These are phyloP conservation scores for Campoplex capitator DNA, from an alignment of 2,888 invertebrate genomes.

Conservation along the genomic window DNA sequence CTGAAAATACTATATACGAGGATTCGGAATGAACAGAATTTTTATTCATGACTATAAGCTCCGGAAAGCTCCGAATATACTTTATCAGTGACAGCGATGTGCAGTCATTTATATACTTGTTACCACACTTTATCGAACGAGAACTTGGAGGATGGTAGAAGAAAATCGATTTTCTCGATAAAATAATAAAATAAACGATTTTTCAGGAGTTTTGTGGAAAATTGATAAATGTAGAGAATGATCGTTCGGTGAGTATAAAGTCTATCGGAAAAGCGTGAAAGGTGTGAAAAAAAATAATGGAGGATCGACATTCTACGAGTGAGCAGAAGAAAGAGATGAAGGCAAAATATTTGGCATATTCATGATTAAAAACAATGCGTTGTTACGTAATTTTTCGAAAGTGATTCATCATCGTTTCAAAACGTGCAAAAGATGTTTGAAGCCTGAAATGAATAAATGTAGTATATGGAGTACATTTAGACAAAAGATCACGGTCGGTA, in stretches of 20 bases:
- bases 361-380: background rate
- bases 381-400: background rate
- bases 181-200: background rate
- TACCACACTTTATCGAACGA: background rate
- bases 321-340: background rate
- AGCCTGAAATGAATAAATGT: background rate
- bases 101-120: background rate
- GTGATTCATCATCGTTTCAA: too few relatives aligned
- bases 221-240: constrained; percentile 47
- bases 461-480: background rate
- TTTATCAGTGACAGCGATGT: background rate
- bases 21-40: background rate
- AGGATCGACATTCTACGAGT: background rate
- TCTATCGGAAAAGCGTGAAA: background rate
- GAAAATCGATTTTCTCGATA: constrained; percentile 35
- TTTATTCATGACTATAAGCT: background rate
- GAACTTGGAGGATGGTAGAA: background rate
- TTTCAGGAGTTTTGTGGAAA: constrained; percentile 17
- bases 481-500: background rate
- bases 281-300: background rate
- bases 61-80: background rate
- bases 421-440: background rate
- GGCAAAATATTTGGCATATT: background rate
- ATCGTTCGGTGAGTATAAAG: constrained; percentile 4
- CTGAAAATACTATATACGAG: background rate